Conservation (phyloP, 2,113 vertebrate genomes). For the Pseudopodoces humilis region DNA sequence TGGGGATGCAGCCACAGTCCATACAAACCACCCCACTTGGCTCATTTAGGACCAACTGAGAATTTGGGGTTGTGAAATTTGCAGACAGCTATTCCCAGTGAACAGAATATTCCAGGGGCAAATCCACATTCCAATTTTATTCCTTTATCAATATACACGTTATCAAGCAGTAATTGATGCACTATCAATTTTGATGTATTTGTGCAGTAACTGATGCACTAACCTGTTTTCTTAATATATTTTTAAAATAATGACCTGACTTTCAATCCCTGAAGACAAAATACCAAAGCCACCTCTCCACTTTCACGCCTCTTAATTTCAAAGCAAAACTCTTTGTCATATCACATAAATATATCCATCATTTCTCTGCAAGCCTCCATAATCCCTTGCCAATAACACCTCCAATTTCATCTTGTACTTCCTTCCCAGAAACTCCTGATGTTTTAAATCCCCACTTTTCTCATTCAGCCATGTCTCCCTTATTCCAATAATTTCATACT, state of each 20-base stretch:
- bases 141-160: not conserved
- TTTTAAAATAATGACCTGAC: not conserved
- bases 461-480: constrained; percentile 8
- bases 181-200: not conserved
- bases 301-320: not conserved
- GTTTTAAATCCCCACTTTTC: constrained; percentile 21
- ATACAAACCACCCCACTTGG: not conserved
- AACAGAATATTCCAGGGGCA: not conserved
- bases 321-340: not conserved
- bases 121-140: not conserved
- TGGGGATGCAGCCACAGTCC: not conserved
- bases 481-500: not conserved
- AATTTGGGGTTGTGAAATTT: not conserved
- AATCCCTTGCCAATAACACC: not conserved
- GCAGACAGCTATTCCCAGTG: not conserved
- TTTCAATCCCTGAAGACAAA: not conserved
- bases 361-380: not conserved
- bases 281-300: not conserved
- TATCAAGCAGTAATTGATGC: not conserved
- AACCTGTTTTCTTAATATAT: not conserved
- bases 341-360: not conserved
- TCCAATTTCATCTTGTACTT: not conserved
- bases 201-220: not conserved
- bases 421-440: not conserved
- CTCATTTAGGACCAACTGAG: not conserved